Evolutionary conservation across 2,888 invertebrate species (phyloP), one percentile per base, ranked within the genome.

Genomic region (Brachyopa scutellaris): DNA sequence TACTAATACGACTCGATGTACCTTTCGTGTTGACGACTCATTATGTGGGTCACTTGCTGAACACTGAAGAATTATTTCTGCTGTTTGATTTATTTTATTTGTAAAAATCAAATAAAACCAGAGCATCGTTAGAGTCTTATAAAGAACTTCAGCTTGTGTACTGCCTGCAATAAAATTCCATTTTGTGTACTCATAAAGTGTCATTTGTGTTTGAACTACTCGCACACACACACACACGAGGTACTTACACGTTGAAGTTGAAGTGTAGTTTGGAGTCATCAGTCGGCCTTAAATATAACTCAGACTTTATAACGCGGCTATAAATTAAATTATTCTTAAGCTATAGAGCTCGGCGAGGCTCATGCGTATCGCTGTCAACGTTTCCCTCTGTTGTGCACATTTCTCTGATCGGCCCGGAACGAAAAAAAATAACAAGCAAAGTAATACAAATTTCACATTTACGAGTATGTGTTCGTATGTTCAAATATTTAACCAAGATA

Each of bases 401-500:
- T 53, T 33, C 55, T 13, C 19, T 33, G 61, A 61, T 21, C 38
- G 17, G 19, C 15, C 38, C 59, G 31, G 42, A 55, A 13, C 19
- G 36, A 9, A 21, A 38, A 7, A 29, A n/a, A 59, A 57, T 21
- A 69, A 55, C 57, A 78, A 29, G 15, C 21, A 15, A 79, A 53
- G 29, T 38, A 53, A 64, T 26, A 66, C 49, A 77, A 42, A 15
- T 17, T 17, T 11, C 55, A 33, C 64, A 36, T 55, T 45, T 77
- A 26, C 26, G 26, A 5, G 26, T 57, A 47, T 77, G 62, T 77
- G 21, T 55, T 72, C 29, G 62, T 77, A n/a, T n/a, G 53, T 33
- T 59, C 47, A 82, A 82, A 82, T 82, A 82, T 82, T 82, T 82
- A 72, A 47, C 66, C 8, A n/a, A 55, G 82, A 82, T 82, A 82